Conservation (phyloP, 53 echinoderm and acorn worm species). For the Mesocentrotus franciscanus region DNA sequence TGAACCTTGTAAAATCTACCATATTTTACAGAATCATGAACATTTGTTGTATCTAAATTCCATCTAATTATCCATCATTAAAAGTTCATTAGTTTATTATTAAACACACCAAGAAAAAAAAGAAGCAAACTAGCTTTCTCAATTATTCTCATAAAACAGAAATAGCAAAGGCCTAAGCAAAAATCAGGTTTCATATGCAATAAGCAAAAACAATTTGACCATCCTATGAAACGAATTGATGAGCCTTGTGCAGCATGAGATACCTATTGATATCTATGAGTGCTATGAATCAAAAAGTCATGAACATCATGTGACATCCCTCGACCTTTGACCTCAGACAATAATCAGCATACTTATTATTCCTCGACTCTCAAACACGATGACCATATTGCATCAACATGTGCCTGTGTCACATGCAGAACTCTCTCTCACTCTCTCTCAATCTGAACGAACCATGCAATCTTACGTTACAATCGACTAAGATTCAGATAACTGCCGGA, state of each 20-base stretch:
- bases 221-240: not conserved
- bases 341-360: constrained; percentile 1
- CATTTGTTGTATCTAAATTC: not conserved
- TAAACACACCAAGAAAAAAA: not conserved
- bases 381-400: not conserved
- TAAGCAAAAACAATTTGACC: not conserved
- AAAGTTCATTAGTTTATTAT: not conserved
- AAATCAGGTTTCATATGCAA: not conserved
- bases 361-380: not conserved
- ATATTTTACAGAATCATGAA: not conserved
- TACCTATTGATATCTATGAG: not conserved
- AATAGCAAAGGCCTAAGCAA: not conserved
- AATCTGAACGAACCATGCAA: not conserved
- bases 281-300: not conserved
- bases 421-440: not conserved
- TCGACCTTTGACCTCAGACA: not conserved
- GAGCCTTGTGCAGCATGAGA: not conserved
- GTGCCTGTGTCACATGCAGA: not conserved
- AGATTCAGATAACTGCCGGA: not conserved
- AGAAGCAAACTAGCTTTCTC: not conserved
- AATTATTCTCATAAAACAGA: too few species aligned
- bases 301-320: not conserved
- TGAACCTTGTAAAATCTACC: not conserved
- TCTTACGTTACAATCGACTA: not conserved
- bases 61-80: not conserved